Percentiles rank a stretch among this genome's conserved stretches.
Evolutionary conservation across 1,140 invertebrate species (phyloP).

Genomic region (Eupeodes corollae): DNA sequence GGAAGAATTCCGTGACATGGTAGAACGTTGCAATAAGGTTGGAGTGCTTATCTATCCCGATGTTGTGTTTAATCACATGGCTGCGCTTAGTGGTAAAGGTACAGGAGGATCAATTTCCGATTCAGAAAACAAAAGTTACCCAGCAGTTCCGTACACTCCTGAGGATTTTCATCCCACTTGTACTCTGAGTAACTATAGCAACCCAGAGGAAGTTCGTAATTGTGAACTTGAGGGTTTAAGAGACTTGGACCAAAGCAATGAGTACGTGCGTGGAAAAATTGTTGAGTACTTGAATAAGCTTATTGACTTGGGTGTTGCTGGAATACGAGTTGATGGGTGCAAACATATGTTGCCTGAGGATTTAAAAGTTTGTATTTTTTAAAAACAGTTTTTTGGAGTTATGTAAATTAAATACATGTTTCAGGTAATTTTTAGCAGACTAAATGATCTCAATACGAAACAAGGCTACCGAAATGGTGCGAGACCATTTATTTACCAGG

Average conservation of each 20-base stretch:
- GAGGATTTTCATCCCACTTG: slow-evolving; percentile 44
- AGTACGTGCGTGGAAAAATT: slow-evolving; percentile 56
- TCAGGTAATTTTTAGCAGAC: slow-evolving; percentile 43
- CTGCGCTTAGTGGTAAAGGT: slow-evolving; percentile 38
- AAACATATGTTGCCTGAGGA: slow-evolving; percentile 76
- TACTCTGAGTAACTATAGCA: slow-evolving; percentile 39
- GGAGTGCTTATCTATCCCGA: slow-evolving; percentile 69
- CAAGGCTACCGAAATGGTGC: slow-evolving; percentile 46
- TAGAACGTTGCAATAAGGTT: slow-evolving; percentile 55
- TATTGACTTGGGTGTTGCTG: slow-evolving; percentile 63
- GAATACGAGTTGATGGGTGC: slow-evolving; percentile 59
- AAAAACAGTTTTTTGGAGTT: not conserved
- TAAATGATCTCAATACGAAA: slow-evolving; percentile 47
- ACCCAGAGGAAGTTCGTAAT: slow-evolving; percentile 49
- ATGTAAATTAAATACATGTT: not conserved
- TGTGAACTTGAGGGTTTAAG: slow-evolving; percentile 57
- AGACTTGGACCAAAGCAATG: slow-evolving; percentile 52
- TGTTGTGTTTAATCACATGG: slow-evolving; percentile 68
- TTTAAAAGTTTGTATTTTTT: slow-evolving; percentile 26
- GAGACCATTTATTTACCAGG: slow-evolving; percentile 63
- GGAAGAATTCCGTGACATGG: slow-evolving; percentile 62
- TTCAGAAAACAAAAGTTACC: slow-evolving; percentile 34
- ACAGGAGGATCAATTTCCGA: slow-evolving; percentile 42
- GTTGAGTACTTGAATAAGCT: slow-evolving; percentile 54
- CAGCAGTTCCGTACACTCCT: slow-evolving; percentile 39